Percentiles rank a stretch among this genome's conserved stretches.
Evolutionary conservation across 2,797 vertebrate genomes (phyloP).

Genomic region (Craterocephalus amniculus): DNA sequence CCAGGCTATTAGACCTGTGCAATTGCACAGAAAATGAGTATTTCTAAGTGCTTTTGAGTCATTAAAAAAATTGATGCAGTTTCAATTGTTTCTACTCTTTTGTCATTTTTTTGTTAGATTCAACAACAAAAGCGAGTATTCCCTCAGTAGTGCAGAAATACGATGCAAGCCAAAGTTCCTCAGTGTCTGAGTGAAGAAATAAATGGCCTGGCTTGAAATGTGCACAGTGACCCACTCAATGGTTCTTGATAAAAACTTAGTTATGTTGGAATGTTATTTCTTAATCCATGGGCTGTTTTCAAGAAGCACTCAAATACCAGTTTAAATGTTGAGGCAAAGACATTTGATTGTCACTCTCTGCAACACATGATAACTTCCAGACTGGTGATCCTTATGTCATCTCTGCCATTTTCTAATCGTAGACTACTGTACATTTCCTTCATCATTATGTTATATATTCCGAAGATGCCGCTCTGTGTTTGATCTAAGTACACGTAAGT

Average conservation of each 20-base stretch:
- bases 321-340: background rate
- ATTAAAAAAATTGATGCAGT: background rate
- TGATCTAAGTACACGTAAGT: slow-evolving; percentile 20
- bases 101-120: background rate
- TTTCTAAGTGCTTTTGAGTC: background rate
- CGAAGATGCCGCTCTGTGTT: slow-evolving; percentile 6
- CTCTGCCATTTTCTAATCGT: slow-evolving; percentile 59
- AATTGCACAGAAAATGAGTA: background rate
- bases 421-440: background rate
- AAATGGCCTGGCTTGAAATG: background rate
- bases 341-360: slow-evolving; percentile 23
- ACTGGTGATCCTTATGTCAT: slow-evolving; percentile 58
- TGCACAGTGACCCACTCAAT: background rate
- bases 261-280: background rate
- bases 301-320: background rate
- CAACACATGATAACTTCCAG: slow-evolving; percentile 39
- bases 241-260: background rate
- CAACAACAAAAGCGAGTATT: background rate
- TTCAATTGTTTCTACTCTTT: background rate
- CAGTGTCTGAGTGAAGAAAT: background rate
- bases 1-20: too few species aligned
- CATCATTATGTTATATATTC: slow-evolving; percentile 19
- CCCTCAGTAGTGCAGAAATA: background rate
- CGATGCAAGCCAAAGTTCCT: background rate
- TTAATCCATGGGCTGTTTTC: background rate